Percentiles rank a stretch among this genome's conserved stretches.
These are phyloP conservation scores for Philereme transversata DNA, from an alignment of 2,888 invertebrate genomes.

Conservation along the genomic window DNA sequence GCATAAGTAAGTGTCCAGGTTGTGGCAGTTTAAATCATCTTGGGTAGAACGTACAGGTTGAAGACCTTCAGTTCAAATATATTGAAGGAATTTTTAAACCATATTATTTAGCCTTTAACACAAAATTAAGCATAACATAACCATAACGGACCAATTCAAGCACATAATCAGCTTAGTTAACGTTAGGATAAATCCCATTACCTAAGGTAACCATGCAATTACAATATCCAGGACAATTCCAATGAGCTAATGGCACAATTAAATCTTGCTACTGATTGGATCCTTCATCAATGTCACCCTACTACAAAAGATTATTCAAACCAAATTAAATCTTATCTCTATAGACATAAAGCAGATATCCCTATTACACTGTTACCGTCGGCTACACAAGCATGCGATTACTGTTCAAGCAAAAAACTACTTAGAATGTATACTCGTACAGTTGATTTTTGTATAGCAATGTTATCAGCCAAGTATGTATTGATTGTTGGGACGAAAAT, in stretches of 20 bases:
- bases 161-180: constrained; percentile 16
- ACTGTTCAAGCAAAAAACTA: constrained; percentile 3
- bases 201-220: constrained; percentile 47
- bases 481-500: constrained; percentile 3
- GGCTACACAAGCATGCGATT: constrained; percentile 1
- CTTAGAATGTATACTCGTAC: not conserved
- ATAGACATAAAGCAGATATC: not conserved
- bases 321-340: constrained; percentile 12
- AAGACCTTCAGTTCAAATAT: too few relatives aligned
- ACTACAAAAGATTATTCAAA: constrained; percentile 26
- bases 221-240: constrained; percentile 50
- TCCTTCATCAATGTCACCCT: constrained; percentile 52
- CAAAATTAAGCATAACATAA: too few relatives aligned
- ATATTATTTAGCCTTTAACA: too few relatives aligned
- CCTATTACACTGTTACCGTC: not conserved
- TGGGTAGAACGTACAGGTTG: too few relatives aligned
- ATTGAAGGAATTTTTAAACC: too few relatives aligned
- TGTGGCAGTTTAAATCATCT: too few relatives aligned
- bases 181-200: constrained; percentile 39
- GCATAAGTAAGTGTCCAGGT: too few relatives aligned
- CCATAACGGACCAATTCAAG: not conserved
- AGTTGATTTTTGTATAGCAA: constrained; percentile 3
- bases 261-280: constrained; percentile 52
- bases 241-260: constrained; percentile 56
- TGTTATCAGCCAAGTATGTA: not conserved